phyloP scores from a whole-genome alignment of 1,140 invertebrate genomes.

The Caenorhabditis brenneri region DNA sequence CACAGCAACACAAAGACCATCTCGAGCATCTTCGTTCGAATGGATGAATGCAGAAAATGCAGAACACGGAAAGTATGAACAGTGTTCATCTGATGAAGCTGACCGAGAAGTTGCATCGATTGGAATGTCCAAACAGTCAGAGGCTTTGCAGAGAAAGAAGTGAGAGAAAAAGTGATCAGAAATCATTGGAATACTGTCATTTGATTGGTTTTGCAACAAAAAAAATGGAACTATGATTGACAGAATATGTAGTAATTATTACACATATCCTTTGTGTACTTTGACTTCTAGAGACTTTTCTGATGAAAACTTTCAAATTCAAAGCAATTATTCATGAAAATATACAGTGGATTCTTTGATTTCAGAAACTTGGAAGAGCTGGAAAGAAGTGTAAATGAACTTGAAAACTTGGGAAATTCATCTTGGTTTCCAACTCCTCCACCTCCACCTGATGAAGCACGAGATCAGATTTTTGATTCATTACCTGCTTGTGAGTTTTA shows the following conservation, averaged over 20 bases:
- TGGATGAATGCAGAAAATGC: not conserved
- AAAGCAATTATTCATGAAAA: no score
- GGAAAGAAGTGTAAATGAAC: constrained; percentile 3
- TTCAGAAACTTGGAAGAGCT: not conserved
- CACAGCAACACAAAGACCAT: constrained; percentile 20
- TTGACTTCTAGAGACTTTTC: no score
- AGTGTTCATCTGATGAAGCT: constrained; percentile 15
- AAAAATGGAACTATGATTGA: not conserved
- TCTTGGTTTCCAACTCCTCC: not conserved
- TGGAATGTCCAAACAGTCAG: not conserved
- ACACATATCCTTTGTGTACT: no score
- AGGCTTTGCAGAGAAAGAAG: constrained; percentile 29
- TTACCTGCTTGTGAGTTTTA: constrained; percentile 15
- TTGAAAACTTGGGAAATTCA: not conserved
- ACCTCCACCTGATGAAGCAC: not conserved
- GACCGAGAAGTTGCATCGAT: constrained; percentile 29
- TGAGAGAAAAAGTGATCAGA: not conserved
- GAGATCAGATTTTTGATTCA: constrained; percentile 14
- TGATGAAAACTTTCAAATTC: no score
- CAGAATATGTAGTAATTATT: not conserved
- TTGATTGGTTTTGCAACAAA: not conserved
- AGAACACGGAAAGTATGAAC: not conserved
- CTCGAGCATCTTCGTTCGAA: constrained; percentile 31
- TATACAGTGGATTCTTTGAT: no score
- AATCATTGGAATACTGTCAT: no score